Evolutionary conservation across 2,797 vertebrate genomes (phyloP).

Genomic region (Coregonus suidteri): DNA sequence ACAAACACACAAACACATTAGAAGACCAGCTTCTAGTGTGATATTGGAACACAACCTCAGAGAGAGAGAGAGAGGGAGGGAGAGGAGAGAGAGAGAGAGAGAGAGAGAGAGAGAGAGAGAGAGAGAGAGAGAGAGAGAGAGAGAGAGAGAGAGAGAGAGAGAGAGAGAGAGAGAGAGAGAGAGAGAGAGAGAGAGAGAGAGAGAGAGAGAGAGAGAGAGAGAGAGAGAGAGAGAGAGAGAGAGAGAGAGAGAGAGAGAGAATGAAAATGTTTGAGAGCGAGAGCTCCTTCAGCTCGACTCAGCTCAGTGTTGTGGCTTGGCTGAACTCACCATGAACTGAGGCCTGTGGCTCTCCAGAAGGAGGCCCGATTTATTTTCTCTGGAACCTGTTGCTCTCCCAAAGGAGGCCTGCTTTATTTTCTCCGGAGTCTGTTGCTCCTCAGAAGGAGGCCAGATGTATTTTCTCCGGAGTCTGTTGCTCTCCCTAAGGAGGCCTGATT

Average conservation of each 20-base stretch:
- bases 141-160: too few species aligned
- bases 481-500: constrained; percentile 65
- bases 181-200: constrained; percentile 23
- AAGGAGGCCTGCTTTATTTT: constrained; percentile 68
- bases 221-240: not conserved
- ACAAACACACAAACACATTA: constrained; percentile 6
- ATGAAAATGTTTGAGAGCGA: constrained; percentile 23
- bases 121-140: too few species aligned
- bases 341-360: not conserved
- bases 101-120: constrained; percentile 21
- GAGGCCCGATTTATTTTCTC: constrained; percentile 72
- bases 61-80: too few species aligned
- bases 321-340: constrained; percentile 79
- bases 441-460: constrained; percentile 71
- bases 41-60: too few species aligned
- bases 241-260: constrained; percentile 23
- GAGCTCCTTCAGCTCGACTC: constrained; percentile 31
- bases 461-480: constrained; percentile 72
- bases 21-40: too few species aligned
- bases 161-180: not conserved
- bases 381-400: constrained; percentile 32
- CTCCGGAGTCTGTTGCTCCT: constrained; percentile 69
- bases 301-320: constrained; percentile 71
- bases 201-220: too few species aligned
- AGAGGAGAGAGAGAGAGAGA: not conserved